phyloP scores from a whole-genome alignment of 23 tunicate genomes.

The Corella eumyota region DNA sequence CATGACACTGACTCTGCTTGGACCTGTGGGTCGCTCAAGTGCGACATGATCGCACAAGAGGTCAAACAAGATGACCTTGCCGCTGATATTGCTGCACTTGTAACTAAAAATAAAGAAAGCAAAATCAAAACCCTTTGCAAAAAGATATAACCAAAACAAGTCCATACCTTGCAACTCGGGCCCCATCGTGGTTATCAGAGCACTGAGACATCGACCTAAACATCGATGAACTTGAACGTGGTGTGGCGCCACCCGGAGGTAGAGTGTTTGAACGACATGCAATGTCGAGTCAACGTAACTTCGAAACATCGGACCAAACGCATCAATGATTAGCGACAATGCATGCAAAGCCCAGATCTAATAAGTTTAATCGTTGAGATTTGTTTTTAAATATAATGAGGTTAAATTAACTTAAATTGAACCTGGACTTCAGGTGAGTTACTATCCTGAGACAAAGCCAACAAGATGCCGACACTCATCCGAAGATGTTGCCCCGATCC shows the following conservation, averaged over 20 bases:
- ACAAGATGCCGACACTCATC: conserved; percentile 80
- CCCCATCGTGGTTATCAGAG: conserved; percentile 89
- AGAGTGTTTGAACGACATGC: conserved; percentile 59
- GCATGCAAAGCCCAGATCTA: conserved; percentile 97
- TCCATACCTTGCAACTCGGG: conserved; percentile 99
- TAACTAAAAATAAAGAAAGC: conserved; percentile 25
- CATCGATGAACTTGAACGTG: conserved; percentile 92
- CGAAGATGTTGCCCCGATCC: conserved; percentile 83
- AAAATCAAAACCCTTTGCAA: background rate
- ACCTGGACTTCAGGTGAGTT: conserved; percentile 99
- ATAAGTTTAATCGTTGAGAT: background rate
- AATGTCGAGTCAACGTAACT: conserved; percentile 81
- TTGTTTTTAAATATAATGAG: background rate
- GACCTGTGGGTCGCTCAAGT: conserved; percentile 79
- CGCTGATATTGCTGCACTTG: conserved; percentile 46
- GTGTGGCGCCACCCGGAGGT: conserved; percentile 70
- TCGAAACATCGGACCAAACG: conserved; percentile 95
- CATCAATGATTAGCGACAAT: conserved; percentile 75
- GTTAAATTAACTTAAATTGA: too few species aligned
- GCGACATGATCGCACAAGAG: conserved; percentile 81
- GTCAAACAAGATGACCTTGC: conserved; percentile 80
- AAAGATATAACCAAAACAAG: too few species aligned
- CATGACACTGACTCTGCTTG: conserved; percentile 93
- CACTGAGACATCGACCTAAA: conserved; percentile 71
- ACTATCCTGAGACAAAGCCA: conserved; percentile 83